Evolutionary conservation across 2,888 invertebrate genomes (phyloP).

Genomic region (Cremastinae sp.): DNA sequence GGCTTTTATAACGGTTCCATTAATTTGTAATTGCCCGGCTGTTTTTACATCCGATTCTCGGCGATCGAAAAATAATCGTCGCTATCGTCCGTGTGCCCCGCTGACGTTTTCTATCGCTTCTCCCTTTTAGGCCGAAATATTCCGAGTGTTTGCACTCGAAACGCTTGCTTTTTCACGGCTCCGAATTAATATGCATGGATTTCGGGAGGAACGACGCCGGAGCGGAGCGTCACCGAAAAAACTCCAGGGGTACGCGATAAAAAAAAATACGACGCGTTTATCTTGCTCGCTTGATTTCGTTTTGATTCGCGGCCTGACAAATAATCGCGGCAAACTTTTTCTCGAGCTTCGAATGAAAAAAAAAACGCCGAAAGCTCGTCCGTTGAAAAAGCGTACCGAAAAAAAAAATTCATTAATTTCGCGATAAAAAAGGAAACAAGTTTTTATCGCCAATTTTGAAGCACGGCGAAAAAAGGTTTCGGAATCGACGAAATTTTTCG

Average conservation of each 20-base stretch:
- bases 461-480: neutral
- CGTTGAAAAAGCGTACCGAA: too few species aligned
- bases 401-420: neutral
- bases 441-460: neutral
- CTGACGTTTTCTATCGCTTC: slow-evolving; percentile 47
- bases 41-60: slow-evolving; percentile 74
- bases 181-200: slow-evolving; percentile 80
- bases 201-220: slow-evolving; percentile 61
- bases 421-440: neutral
- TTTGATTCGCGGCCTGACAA: slow-evolving; percentile 78
- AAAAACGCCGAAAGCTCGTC: too few species aligned
- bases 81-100: slow-evolving; percentile 48
- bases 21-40: slow-evolving; percentile 75
- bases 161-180: slow-evolving; percentile 77
- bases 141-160: slow-evolving; percentile 59
- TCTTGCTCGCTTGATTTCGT: slow-evolving; percentile 79
- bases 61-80: slow-evolving; percentile 79
- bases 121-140: slow-evolving; percentile 36
- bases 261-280: slow-evolving; percentile 73
- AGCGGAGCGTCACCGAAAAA: slow-evolving; percentile 17
- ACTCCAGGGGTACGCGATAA: neutral
- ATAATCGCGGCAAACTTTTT: slow-evolving; percentile 66
- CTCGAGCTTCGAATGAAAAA: neutral
- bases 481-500: neutral
- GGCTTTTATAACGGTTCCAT: slow-evolving; percentile 59